Base-by-base conservation (phyloP, 1,140 invertebrate species). In the Bombus fervidus region DNA sequence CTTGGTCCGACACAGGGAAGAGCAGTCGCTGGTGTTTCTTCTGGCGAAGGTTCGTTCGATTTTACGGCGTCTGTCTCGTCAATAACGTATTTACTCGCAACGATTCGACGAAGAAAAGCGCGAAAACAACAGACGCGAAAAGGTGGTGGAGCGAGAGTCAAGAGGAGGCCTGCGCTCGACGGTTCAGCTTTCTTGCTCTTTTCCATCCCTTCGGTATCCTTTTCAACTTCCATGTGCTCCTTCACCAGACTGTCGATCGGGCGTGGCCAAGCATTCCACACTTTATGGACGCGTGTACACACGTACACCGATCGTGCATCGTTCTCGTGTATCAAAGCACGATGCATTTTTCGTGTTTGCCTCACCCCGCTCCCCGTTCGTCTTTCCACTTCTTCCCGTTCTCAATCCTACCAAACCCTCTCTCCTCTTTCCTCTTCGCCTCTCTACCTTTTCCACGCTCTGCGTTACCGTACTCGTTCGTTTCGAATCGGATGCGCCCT, bases 291-390 rank as follows among this genome's bases (percentile, higher is more conserved):
- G 71, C 37, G 31, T n/a, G 41, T 59, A 75, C 43, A 66, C 62
- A 68, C 25, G 43, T 39, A 31, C 64, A 34, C n/a, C 69, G 88
- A 88, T 88, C 82, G 69, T 71, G 43, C 43, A 37, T 18, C 39
- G 59, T 59, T 68, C 47, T 72, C 64, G n/a, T 68, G 83, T 86
- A 88, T 89, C 83, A 89, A 89, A 86, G 79, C 71, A 62, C 62
- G 71, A 89, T 89, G 81, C 85, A 83, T 81, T 83, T 89, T 86
- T 86, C 83, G 31, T 64, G 69, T 87, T 62, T 4, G 1, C 66
- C 34, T 22, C 64, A n/a, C 15, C 41, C 39, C 39, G 13, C 1
- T 62, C 31, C 57, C 22, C 53, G 39, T 8, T 41, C 69, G 66
- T 69, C 68, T 85, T 68, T 69, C 74, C 68, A 4, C 76, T 86